Evolutionary conservation across 2,113 vertebrate species (phyloP), one percentile per base, ranked within the genome.

Genomic region (Piprites chloris): DNA sequence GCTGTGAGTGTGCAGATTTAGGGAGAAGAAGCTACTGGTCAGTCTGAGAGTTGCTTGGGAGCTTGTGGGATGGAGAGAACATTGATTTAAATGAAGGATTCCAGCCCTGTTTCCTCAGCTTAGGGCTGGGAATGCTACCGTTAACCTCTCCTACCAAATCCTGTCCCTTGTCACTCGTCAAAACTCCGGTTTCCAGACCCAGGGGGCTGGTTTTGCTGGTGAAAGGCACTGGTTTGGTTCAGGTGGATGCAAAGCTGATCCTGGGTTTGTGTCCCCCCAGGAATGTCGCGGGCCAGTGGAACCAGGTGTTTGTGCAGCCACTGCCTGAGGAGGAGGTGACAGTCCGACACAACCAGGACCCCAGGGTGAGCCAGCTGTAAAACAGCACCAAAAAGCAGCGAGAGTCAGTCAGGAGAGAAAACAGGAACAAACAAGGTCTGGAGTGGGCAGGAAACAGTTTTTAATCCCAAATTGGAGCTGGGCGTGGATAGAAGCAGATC

Each of bases 231-330:
- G 16, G 22, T 62, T 55, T 47, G 35, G 39, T 76, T 84, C 50
- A 9, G 56, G 53, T 42, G 26, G 56, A 46, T 6, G 42, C 42
- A 30, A 35, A 32, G 30, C 21, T 89, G 65, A 47, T 41, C 17
- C n/a, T 28, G 33, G 9, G 14, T 23, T 77, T 72, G n/a, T 33
- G 87, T 77, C 39, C 41, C 71, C 82, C 4, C 80, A 99, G 99
- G 93, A 99, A 99, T 58, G 83, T 98, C 2, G 98, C 98, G 1
- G 99, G 98, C 14, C 99, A 99, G 97, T 99, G 99, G 99, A 99
- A 99, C 97, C 98, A 99, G 75, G 99, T 99, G 72, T 99, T 99
- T 88, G 98, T 99, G 87, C 99, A 99, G 94, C 98, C 98, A 0
- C 95, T 98, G 35, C 99, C 99, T 30, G 98, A 99, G 20, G 99